Conservation (phyloP, 2,797 vertebrate genomes). For the Mus spretus region DNA sequence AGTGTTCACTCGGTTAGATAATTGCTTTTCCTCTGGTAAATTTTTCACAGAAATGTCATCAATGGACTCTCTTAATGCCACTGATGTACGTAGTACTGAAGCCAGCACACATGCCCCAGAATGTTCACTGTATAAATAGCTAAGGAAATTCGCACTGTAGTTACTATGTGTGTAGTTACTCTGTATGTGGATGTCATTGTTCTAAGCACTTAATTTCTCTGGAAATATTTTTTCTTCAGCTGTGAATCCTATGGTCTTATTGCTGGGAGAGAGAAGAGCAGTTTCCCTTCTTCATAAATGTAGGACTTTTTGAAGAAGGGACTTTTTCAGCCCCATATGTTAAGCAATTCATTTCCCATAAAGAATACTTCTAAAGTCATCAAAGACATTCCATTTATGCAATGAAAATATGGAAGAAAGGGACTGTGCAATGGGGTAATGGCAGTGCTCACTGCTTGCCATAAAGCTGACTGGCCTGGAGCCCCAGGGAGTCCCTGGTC, state of each 20-base stretch:
- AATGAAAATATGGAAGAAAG: constrained; percentile 62
- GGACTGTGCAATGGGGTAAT: constrained; percentile 55
- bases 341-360: constrained; percentile 57
- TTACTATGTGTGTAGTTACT: constrained; percentile 55
- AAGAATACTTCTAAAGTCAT: constrained; percentile 75
- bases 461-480: background rate
- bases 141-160: constrained; percentile 60
- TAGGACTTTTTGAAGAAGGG: background rate
- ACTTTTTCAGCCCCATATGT: constrained; percentile 47
- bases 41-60: constrained; percentile 39
- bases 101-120: constrained; percentile 3
- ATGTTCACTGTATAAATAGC: constrained; percentile 51
- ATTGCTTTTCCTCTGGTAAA: background rate
- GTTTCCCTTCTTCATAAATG: background rate
- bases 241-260: constrained; percentile 27
- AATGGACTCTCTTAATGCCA: background rate
- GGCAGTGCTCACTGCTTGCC: constrained; percentile 57
- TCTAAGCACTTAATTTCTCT: constrained; percentile 32
- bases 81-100: background rate
- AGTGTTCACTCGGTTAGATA: background rate
- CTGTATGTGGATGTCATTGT: constrained; percentile 62
- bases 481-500: background rate
- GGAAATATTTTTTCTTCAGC: background rate
- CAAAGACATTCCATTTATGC: constrained; percentile 67
- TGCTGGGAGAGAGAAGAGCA: background rate